Conservation (phyloP, 2,888 invertebrate species). For the Trisateles emortualis region DNA sequence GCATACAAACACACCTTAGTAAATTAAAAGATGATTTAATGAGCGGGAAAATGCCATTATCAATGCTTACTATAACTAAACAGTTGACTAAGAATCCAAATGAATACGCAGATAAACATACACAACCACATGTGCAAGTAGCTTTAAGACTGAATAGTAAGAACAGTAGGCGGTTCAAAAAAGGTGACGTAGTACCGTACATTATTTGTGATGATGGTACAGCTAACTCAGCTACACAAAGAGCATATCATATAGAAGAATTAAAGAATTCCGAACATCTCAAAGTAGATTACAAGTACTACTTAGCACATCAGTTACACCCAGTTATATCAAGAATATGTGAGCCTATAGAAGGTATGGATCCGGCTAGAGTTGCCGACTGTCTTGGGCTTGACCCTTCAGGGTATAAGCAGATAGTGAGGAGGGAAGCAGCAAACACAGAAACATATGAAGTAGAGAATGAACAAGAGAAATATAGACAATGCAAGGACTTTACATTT, state of each 20-base stretch:
- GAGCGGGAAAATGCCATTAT: conserved; percentile 90
- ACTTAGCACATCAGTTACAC: conserved; percentile 97
- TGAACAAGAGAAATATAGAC: conserved; percentile 85
- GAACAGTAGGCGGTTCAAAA: conserved; percentile 93
- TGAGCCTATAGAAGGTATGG: conserved; percentile 98
- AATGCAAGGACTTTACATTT: conserved; percentile 89
- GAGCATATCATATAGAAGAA: conserved; percentile 98
- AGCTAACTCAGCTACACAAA: conserved; percentile 92
- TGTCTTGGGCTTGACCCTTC: conserved; percentile 92
- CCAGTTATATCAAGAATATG: conserved; percentile 98
- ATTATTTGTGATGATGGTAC: conserved; percentile 97
- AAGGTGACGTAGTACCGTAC: conserved; percentile 98
- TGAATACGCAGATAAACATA: conserved; percentile 94
- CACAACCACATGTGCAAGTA: conserved; percentile 94
- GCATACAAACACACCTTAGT: conserved; percentile 93
- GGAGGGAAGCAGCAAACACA: conserved; percentile 75
- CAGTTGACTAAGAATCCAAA: conserved; percentile 97
- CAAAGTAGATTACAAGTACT: conserved; percentile 95
- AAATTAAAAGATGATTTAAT: conserved; percentile 92
- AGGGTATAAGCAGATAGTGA: conserved; percentile 77
- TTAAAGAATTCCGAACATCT: conserved; percentile 90
- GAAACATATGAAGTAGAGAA: conserved; percentile 82
- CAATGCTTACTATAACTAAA: conserved; percentile 95
- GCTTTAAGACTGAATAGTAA: conserved; percentile 94
- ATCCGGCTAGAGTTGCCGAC: conserved; percentile 95